Evolutionary conservation across 1,140 invertebrate genomes (phyloP).

Genomic region (Rhagoletis zephyria): DNA sequence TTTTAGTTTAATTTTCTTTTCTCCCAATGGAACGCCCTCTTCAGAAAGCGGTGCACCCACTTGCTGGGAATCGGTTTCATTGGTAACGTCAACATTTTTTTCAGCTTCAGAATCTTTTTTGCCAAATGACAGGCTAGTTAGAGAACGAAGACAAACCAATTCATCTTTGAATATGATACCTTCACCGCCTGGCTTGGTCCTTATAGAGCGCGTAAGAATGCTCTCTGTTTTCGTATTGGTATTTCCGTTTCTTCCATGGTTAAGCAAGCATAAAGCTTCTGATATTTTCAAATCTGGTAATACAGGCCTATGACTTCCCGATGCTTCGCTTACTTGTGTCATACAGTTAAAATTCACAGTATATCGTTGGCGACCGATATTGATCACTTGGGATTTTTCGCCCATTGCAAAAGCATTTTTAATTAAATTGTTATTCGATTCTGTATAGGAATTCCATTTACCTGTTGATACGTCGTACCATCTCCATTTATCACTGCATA

Average conservation of each 20-base stretch:
- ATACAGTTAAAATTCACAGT: constrained; percentile 87
- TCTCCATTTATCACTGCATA: constrained; percentile 83
- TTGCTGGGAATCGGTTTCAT: constrained; percentile 4
- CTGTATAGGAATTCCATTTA: constrained; percentile 86
- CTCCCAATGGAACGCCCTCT: not conserved
- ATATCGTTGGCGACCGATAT: constrained; percentile 84
- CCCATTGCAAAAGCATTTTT: constrained; percentile 88
- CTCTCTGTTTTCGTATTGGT: constrained; percentile 47
- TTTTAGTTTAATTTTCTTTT: constrained; percentile 49
- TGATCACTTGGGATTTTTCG: constrained; percentile 82
- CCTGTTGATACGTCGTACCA: constrained; percentile 89
- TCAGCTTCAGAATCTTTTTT: constrained; percentile 4
- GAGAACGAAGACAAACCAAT: constrained; percentile 30
- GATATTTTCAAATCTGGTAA: constrained; percentile 79
- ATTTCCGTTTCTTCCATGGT: not conserved
- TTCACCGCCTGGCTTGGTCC: constrained; percentile 1
- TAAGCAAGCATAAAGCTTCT: constrained; percentile 62
- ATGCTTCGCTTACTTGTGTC: constrained; percentile 88
- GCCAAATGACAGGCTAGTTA: not conserved
- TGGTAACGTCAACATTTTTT: not conserved
- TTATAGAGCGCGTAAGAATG: constrained; percentile 49
- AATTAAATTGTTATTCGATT: constrained; percentile 84
- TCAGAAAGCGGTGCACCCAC: not conserved
- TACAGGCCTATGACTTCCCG: constrained; percentile 86
- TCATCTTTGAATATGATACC: constrained; percentile 34